Evolutionary conservation across 2,113 vertebrate genomes (phyloP).

Genomic region (Percina caprodes): DNA sequence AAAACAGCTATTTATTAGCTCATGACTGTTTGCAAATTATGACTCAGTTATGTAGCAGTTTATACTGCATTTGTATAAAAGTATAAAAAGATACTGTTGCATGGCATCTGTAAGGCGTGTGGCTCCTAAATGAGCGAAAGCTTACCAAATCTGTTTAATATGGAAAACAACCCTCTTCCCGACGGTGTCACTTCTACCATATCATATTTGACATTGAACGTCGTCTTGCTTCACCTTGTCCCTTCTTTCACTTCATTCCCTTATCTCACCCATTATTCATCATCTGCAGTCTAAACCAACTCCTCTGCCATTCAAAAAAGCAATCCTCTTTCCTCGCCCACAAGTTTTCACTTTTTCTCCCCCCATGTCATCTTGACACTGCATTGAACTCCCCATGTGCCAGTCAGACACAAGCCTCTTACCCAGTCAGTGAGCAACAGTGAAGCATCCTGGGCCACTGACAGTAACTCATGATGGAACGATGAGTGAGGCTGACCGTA

Average conservation of each 20-base stretch:
- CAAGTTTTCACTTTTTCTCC: background rate
- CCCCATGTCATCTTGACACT: background rate
- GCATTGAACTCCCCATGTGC: background rate
- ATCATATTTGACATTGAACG: constrained; percentile 36
- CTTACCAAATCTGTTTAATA: background rate
- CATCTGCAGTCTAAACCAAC: background rate
- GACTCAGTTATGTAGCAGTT: too few species aligned
- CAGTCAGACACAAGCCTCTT: constrained; percentile 6
- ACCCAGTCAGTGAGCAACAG: background rate
- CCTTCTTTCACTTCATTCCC: background rate
- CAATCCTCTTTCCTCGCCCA: background rate
- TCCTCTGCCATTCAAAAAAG: background rate
- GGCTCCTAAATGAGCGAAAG: background rate
- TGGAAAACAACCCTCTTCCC: constrained; percentile 5
- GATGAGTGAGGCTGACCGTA: constrained; percentile 13
- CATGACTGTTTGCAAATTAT: too few species aligned
- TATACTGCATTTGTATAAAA: too few species aligned
- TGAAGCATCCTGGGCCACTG: background rate
- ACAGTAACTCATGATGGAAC: background rate
- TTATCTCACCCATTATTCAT: constrained; percentile 30
- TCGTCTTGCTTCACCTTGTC: constrained; percentile 30
- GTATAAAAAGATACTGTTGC: background rate
- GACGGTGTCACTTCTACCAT: constrained; percentile 13
- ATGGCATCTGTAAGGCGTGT: too few species aligned
- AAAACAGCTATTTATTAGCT: too few species aligned